Base-by-base conservation (phyloP, 2,113 vertebrate species). In the Coracopsis vasa region DNA sequence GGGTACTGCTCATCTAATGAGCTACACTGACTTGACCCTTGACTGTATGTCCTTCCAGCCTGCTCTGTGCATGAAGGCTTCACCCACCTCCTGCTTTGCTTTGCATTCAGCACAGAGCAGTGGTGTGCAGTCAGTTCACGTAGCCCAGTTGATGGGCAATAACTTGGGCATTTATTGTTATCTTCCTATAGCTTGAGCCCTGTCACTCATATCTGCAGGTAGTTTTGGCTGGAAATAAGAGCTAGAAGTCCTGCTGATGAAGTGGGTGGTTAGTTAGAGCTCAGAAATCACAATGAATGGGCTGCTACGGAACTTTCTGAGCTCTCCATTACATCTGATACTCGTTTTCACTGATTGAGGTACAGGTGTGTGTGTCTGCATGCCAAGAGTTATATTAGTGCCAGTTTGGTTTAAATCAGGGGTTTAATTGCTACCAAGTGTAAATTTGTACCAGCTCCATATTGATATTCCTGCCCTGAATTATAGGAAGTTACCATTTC, bases 221-320 rank as follows among this genome's bases (percentile, higher is more conserved):
- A 21, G 47, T 86, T 82, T 21, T 13, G 37, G 65, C 70, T 72
- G 77, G 60, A 67, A 86, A 35, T 56, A 58, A 41, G 7, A 62
- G 33, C 65, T 48, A 3, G 15, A 69, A 47, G 51, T 33, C 33
- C 11, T 33, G 13, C 19, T 2, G 0, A 25, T 41, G 24, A 17
- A 35, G 33, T 0, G 6, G 6, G 13, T 72, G 51, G 31, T 48
- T 53, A 20, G n/a, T n/a, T 56, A 58, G 48, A 41, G 45, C 19
- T 72, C 53, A 33, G 48, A 25, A 23, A 2, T 58, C 45, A 13
- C 66, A 44, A 11, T 1, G 3, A 50, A 20, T 0, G 0, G 29
- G 13, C 33, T 42, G 3, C 11, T 56, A 2, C 39, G 62, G 10
- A 56, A 50, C 20, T 20, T 21, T 33, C 67, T 64, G 51, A 29